A percentile compares a stretch with the other conserved stretches of the same genome.
Evolutionary conservation across 2,797 vertebrate species (phyloP).

Genomic region (Agapornis canus): DNA sequence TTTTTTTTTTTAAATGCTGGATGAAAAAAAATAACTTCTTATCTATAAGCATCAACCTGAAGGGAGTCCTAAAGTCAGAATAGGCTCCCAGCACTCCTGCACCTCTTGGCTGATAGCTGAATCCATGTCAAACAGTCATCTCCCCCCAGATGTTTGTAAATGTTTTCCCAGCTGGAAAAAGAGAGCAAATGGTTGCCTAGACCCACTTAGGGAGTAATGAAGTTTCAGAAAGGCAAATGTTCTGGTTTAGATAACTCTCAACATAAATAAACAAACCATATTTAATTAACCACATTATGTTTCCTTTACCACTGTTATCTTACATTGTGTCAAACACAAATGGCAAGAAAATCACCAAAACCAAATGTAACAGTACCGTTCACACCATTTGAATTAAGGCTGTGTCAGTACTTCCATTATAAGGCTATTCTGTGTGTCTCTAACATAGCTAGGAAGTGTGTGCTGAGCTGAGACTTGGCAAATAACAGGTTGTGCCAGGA

Average conservation of each 20-base stretch:
- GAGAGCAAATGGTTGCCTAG: slow-evolving; percentile 51
- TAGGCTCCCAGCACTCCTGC: slow-evolving; percentile 29
- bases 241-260: slow-evolving; percentile 22
- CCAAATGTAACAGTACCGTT: neutral
- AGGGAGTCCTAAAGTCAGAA: neutral
- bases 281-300: neutral
- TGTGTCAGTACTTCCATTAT: neutral
- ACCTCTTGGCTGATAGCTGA: neutral
- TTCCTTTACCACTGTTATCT: neutral
- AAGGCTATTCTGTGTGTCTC: neutral
- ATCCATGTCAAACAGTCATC: neutral
- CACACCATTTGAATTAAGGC: neutral
- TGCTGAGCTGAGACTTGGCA: neutral
- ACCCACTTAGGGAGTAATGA: slow-evolving; percentile 11
- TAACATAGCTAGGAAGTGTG: neutral
- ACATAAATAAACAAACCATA: slow-evolving; percentile 42
- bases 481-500: neutral
- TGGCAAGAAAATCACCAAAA: neutral
- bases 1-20: neutral
- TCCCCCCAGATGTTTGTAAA: slow-evolving; percentile 12
- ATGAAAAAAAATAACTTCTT: slow-evolving; percentile 31
- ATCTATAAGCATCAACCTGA: neutral
- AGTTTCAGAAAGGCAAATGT: slow-evolving; percentile 61
- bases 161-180: slow-evolving; percentile 40
- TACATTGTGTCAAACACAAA: neutral